Evolutionary conservation across 1,140 invertebrate genomes (phyloP).

Genomic region (Archegozetes longisetosus): DNA sequence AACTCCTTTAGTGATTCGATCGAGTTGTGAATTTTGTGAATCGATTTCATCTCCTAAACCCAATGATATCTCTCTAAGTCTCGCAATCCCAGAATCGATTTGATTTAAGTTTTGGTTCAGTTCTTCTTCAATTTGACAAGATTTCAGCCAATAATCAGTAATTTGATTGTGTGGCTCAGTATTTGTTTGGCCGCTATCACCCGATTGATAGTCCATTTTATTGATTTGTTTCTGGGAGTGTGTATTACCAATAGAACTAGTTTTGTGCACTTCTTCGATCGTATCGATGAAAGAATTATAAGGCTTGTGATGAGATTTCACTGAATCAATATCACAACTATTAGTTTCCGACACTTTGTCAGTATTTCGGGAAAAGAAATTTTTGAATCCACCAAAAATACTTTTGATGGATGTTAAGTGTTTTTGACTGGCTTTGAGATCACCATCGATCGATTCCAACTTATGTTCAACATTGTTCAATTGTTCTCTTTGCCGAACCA

Average conservation of each 20-base stretch:
- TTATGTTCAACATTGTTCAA: conserved; percentile 70
- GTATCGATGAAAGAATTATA: neutral
- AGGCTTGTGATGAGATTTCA: neutral
- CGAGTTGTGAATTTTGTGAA: conserved; percentile 29
- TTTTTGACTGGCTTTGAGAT: conserved; percentile 71
- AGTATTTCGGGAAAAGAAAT: conserved; percentile 40
- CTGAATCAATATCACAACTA: neutral
- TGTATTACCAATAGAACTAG: neutral
- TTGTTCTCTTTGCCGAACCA: conserved; percentile 72
- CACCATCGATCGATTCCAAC: conserved; percentile 75
- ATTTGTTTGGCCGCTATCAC: neutral
- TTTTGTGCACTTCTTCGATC: neutral
- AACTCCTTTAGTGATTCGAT: conserved; percentile 27
- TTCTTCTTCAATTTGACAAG: neutral
- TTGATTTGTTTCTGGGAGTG: too few species aligned
- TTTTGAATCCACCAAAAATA: conserved; percentile 77
- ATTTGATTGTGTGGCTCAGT: neutral
- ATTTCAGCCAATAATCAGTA: neutral
- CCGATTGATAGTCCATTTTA: neutral
- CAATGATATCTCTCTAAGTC: conserved; percentile 25
- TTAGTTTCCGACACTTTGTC: neutral
- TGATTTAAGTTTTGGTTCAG: conserved; percentile 20
- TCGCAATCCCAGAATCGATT: conserved; percentile 25
- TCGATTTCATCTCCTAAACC: conserved; percentile 29
- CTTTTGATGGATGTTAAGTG: conserved; percentile 88